Evolutionary conservation across 2,797 vertebrate genomes (phyloP), one percentile per base, ranked within the genome.

Genomic region (Coregonus suidteri): DNA sequence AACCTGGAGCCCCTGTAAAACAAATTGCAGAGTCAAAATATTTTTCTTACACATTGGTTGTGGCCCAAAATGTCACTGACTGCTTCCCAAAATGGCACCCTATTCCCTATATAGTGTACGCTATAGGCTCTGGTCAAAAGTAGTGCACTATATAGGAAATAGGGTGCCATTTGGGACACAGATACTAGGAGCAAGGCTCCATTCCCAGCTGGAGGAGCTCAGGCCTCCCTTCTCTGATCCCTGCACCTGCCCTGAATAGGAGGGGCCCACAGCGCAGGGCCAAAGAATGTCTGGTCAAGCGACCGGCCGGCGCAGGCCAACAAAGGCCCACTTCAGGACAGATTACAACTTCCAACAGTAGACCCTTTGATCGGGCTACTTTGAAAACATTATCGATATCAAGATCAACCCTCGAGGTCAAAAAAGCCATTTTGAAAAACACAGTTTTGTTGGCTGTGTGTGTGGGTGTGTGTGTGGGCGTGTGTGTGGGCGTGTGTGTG

Each of bases 301-400:
- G 79, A 85, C 77, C 71, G 16, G 74, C 77, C 75, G 15, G 75
- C 71, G 66, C 75, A 65, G 37, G 2, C 68, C 69, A 47, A 89
- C 78, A 89, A 90, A 83, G 84, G 67, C 70, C 67, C 81, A 56
- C 82, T 88, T 86, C 85, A 86, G 74, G 51, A 37, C 75, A 79
- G 79, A 83, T 78, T 86, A 82, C 59, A 52, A 75, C 11, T 54
- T 80, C 66, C 66, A 76, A 85, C 75, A 86, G 74, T 75, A 73
- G 78, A 81, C 75, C 81, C 82, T 87, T 88, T 71, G 9, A 87
- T 85, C 77, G 77, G 67, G 80, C 82, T 80, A 75, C 79, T 78
- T 72, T 78, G 86, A 88, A 82, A 87, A 84, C 82, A 75, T 79
- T 81, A 86, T 84, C 25, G 56, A 82, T 83, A 86, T 53, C 79